Base-by-base conservation (phyloP, 2,888 invertebrate genomes). In the Alloscopus bannaensis region DNA sequence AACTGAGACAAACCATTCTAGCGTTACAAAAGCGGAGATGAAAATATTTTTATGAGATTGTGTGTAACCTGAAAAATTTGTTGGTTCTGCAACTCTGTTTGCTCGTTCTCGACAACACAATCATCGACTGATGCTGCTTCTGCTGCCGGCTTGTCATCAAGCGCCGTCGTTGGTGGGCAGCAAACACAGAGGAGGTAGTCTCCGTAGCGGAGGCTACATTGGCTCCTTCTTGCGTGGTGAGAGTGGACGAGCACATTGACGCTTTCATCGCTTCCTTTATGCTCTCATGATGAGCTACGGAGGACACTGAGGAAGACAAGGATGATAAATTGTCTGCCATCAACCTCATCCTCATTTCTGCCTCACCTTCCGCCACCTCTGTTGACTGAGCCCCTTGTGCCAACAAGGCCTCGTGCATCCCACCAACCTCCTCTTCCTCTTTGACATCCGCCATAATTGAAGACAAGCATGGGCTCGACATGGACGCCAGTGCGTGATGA, bases 111-210 rank as follows among this genome's bases (percentile, higher is more conserved):
- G 78, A 78, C 45, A 78, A 57, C 2, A 78, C 66, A 22, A 78
- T 78, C 78, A 78, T 78, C 18, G 71, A 52, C 68, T 66, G 45
- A 57, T 72, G 45, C 45, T 78, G 55, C 62, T 73, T 81, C 57
- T 73, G 81, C 57, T 60, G 77, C 28, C 75, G 66, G 62, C 80
- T 45, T 47, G 72, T 78, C 78, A 77, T 57, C 64, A 66, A 68
- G 80, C 73, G 73, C 83, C 85, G 40, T 70, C 88, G 88, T 85
- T 88, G 88, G 77, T 88, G 88, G 79, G 87, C 88, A 75, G 88
- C 88, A 84, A 85, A 88, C 79, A 88, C 87, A 83, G 88, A 88
- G 87, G 81, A 87, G 87, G 83, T 87, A 87, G 29, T 31, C 29
- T 71, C 80, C 73, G 62, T 75, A 80, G 47, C 79, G 77, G 71